Base-by-base conservation (phyloP, 2,888 invertebrate species). In the Drosophila sordidapex region DNA sequence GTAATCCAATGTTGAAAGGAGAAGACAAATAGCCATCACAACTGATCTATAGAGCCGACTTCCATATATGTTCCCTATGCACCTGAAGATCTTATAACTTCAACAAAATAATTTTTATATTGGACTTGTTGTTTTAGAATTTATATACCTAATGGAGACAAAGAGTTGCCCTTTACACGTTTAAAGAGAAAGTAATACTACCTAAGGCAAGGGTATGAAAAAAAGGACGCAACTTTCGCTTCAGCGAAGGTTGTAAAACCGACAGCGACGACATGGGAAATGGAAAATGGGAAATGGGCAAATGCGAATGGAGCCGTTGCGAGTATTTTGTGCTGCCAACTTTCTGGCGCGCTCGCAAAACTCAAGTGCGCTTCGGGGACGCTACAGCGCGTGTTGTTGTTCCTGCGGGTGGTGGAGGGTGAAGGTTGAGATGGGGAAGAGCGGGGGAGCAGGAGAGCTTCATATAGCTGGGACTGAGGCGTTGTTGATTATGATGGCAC, bases 221-320 rank as follows among this genome's bases (percentile, higher is more conserved):
- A 65, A 59, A 68, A 52, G 65, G 60, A 70, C 73, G 57, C 56
- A 78, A 63, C 69, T 75, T 79, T 70, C 56, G 67, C 61, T 48
- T 36, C 62, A 40, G 89, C 89, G 78, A 89, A 85, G 90, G 90
- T 90, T 85, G 88, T 89, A 90, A 85, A 85, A 85, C 90, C 90
- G 82, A 89, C 90, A 87, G 76, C 74, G 67, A 81, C 89, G 73
- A 66, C 78, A 79, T 81, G 83, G 83, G 73, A 88, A 87, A 89
- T 87, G 77, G 63, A 43, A 70, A 58, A 65, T 58, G 69, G 65
- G 46, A 74, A 75, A 78, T 66, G 80, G 73, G 59, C 56, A 69
- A 76, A 60, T 60, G 72, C 70, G 59, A 64, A 68, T 73, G 79
- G 61, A 82, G 76, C 71, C 80, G 57, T 79, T 82, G 68, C 70